Percentiles rank a stretch among this genome's conserved stretches.
Evolutionary conservation across 2,888 invertebrate species (phyloP).

Genomic region (Odontothrips loti): DNA sequence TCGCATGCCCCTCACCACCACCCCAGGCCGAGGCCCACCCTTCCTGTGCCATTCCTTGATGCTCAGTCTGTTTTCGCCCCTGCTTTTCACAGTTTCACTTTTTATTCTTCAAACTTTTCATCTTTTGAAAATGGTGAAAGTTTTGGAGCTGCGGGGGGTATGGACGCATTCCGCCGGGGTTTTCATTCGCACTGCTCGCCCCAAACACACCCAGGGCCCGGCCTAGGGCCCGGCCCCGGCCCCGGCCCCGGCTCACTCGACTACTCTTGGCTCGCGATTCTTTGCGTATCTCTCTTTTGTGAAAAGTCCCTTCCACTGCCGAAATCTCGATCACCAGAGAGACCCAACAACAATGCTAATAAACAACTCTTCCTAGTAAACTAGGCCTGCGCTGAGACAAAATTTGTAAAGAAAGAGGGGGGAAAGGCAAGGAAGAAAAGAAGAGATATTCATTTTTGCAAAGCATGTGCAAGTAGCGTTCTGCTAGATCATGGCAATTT

Average conservation of each 20-base stretch:
- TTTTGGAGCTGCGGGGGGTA: not conserved
- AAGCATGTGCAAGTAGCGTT: no score
- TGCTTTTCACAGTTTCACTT: not conserved
- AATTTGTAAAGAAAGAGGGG: no score
- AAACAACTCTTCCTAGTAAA: no score
- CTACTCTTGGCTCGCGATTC: not conserved
- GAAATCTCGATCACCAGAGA: no score
- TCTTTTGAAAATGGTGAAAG: conserved; percentile 24
- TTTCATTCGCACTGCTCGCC: not conserved
- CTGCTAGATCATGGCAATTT: no score
- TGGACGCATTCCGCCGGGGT: not conserved
- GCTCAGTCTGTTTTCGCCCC: not conserved
- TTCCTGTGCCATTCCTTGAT: not conserved
- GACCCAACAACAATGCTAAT: no score
- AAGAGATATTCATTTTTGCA: no score
- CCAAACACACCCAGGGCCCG: not conserved
- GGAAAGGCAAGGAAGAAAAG: no score
- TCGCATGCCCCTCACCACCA: not conserved
- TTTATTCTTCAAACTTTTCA: conserved; percentile 17
- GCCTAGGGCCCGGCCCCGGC: not conserved
- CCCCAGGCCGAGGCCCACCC: no score
- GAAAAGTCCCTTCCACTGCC: no score
- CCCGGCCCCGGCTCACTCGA: not conserved
- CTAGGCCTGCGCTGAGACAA: no score
- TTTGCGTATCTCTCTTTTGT: conserved; percentile 3